Evolutionary conservation across 2,888 invertebrate genomes (phyloP).

Genomic region (Agriopis aurantiaria): DNA sequence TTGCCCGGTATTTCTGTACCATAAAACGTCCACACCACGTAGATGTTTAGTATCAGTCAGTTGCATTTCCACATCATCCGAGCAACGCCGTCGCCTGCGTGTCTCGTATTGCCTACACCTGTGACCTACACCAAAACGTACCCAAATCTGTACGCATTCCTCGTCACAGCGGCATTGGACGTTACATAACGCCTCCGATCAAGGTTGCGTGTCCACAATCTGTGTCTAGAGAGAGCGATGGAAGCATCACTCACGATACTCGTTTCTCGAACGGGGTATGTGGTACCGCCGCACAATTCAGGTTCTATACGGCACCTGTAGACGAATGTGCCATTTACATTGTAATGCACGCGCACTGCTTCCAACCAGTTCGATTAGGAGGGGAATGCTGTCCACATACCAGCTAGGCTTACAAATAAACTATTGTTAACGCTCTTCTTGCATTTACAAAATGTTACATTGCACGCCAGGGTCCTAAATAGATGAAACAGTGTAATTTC

Average conservation of each 20-base stretch:
- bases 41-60: slow-evolving; percentile 54
- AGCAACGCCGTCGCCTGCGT: slow-evolving; percentile 74
- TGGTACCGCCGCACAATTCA: slow-evolving; percentile 64
- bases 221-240: slow-evolving; percentile 58
- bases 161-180: slow-evolving; percentile 47
- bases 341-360: slow-evolving; percentile 79
- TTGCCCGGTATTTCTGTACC: slow-evolving; percentile 22
- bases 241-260: slow-evolving; percentile 58
- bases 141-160: slow-evolving; percentile 55
- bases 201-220: slow-evolving; percentile 34
- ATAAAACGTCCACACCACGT: slow-evolving; percentile 33
- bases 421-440: slow-evolving; percentile 41
- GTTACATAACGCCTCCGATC: slow-evolving; percentile 50
- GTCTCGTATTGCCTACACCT: slow-evolving; percentile 76
- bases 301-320: slow-evolving; percentile 79
- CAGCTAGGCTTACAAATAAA: slow-evolving; percentile 42
- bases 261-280: slow-evolving; percentile 57
- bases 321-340: slow-evolving; percentile 83
- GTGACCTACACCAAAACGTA: slow-evolving; percentile 67
- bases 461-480: slow-evolving; percentile 30
- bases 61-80: slow-evolving; percentile 69
- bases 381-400: slow-evolving; percentile 77
- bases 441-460: slow-evolving; percentile 34
- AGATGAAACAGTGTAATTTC: slow-evolving; percentile 33
- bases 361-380: slow-evolving; percentile 80